Conservation (phyloP, 2,113 vertebrate genomes). For the Melozone crissalis region DNA sequence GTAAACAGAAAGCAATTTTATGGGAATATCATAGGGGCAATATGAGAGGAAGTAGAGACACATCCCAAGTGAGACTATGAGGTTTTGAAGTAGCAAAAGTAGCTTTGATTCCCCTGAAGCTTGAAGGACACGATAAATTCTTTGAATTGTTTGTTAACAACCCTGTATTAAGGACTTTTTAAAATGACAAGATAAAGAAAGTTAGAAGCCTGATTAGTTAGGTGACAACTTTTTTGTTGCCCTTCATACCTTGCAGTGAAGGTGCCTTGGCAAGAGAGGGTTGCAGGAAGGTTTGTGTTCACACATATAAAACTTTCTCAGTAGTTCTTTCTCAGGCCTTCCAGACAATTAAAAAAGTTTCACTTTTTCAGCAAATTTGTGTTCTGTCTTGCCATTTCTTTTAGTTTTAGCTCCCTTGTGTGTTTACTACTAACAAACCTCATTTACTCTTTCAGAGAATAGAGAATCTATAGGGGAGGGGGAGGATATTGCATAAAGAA, state of each 20-base stretch:
- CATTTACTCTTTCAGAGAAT: not conserved
- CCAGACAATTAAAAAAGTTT: not conserved
- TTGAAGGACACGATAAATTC: not conserved
- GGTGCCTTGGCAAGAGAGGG: not conserved
- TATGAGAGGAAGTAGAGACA: not conserved
- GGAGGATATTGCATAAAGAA: not conserved
- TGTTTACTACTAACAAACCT: not conserved
- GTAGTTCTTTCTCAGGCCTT: not conserved
- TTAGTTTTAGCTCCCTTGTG: not conserved
- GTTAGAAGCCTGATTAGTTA: not conserved
- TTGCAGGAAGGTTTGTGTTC: not conserved
- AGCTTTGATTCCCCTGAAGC: not conserved
- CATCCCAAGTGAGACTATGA: not conserved
- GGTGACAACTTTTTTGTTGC: not conserved
- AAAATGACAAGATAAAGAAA: not conserved
- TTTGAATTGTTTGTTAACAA: not conserved
- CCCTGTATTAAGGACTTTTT: not conserved
- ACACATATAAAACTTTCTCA: not conserved
- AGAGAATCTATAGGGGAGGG: not conserved
- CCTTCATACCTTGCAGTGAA: not conserved
- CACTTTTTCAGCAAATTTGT: not conserved
- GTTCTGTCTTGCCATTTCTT: not conserved
- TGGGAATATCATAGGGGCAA: not conserved
- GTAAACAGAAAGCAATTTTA: not conserved
- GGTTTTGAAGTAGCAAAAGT: not conserved